These are phyloP conservation scores for Pelagia noctiluca DNA, from an alignment of 30 jellyfish, hydroid and myxozoan genomes.

Conservation along the genomic window DNA sequence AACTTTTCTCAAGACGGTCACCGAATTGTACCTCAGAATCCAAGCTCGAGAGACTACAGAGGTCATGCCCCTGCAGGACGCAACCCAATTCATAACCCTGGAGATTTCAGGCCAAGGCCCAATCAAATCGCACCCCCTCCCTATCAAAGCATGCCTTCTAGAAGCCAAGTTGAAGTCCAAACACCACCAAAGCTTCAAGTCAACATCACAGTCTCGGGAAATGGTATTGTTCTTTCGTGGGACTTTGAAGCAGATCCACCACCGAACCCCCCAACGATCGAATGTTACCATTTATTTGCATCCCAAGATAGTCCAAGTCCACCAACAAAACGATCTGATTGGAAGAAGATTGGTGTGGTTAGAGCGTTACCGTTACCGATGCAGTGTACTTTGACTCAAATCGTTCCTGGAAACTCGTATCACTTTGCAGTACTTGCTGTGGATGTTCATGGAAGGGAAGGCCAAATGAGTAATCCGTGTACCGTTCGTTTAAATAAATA, in stretches of 20 bases:
- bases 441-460: constrained; percentile 92
- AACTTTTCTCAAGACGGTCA: constrained; percentile 29
- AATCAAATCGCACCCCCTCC: constrained; percentile 60
- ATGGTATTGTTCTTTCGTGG: constrained; percentile 96
- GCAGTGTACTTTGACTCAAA: constrained; percentile 99
- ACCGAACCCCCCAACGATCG: constrained; percentile 71
- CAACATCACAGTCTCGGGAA: constrained; percentile 86
- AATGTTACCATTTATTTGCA: constrained; percentile 93
- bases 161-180: constrained; percentile 43
- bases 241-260: constrained; percentile 82
- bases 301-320: constrained; percentile 87
- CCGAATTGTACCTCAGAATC: constrained; percentile 32
- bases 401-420: constrained; percentile 89
- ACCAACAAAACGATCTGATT: constrained; percentile 62
- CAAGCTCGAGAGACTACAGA: constrained; percentile 37
- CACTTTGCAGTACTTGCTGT: constrained; percentile 94
- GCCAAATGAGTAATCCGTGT: constrained; percentile 93
- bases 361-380: constrained; percentile 97
- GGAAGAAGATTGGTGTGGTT: constrained; percentile 99
- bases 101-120: background rate
- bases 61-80: constrained; percentile 15
- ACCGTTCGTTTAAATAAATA: constrained; percentile 77
- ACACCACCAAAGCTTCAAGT: constrained; percentile 89
- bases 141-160: constrained; percentile 35
- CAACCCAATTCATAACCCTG: background rate